Evolutionary conservation across 2,888 invertebrate species (phyloP).

Genomic region (Brenthis daphne): DNA sequence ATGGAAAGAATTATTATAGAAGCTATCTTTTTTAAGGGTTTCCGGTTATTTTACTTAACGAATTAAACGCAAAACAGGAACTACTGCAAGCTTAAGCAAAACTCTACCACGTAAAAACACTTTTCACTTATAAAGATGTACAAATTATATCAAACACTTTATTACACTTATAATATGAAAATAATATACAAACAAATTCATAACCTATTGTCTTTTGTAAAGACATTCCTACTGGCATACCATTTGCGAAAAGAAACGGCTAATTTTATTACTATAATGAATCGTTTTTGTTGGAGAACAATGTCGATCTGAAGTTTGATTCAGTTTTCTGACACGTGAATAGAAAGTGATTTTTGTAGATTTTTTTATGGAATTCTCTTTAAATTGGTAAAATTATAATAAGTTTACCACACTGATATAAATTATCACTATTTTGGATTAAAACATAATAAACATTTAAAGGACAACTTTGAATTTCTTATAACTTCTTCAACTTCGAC

Average conservation of each 20-base stretch:
- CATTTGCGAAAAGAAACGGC: constrained; percentile 1
- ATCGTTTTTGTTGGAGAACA: constrained; percentile 8
- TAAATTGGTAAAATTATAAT: no score
- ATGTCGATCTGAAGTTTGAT: constrained; percentile 8
- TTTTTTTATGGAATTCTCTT: background rate
- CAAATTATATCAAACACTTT: background rate
- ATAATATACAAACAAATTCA: background rate
- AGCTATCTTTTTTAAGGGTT: no score
- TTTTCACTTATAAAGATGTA: no score
- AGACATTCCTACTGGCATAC: constrained; percentile 8
- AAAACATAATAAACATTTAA: no score
- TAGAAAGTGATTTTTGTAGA: constrained; percentile 14
- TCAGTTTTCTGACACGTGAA: constrained; percentile 7
- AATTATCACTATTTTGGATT: background rate
- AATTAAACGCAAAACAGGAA: no score
- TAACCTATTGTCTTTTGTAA: constrained; percentile 3
- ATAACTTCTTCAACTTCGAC: no score
- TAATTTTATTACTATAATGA: constrained; percentile 12
- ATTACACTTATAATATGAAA: background rate
- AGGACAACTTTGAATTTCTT: no score
- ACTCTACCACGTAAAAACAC: no score
- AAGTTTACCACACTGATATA: no score
- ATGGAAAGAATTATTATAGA: no score
- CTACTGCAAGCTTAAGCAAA: no score
- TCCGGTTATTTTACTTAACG: no score